Evolutionary conservation across 2,113 vertebrate genomes (phyloP).

Genomic region (Condylura cristata): DNA sequence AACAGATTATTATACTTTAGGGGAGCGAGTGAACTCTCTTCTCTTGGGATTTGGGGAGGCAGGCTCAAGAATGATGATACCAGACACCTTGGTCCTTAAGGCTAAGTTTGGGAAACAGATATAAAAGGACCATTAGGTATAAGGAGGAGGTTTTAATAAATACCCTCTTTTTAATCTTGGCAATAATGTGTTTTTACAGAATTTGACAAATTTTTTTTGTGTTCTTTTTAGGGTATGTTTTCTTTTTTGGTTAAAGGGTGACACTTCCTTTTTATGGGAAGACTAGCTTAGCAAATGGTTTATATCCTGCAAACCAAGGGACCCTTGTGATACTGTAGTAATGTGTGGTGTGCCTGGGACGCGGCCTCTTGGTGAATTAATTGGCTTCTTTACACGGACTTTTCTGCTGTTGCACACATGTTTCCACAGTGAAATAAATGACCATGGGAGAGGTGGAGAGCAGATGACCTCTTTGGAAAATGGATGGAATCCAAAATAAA

Average conservation of each 20-base stretch:
- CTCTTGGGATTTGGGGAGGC: background rate
- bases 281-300: background rate
- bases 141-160: background rate
- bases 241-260: background rate
- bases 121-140: background rate
- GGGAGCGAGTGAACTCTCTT: background rate
- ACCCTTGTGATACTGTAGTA: rapidly evolving
- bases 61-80: background rate
- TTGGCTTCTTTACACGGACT: background rate
- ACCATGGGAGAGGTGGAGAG: background rate
- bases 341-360: background rate
- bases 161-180: background rate
- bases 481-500: slow-evolving; percentile 45
- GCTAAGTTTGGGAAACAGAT: background rate
- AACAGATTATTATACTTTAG: background rate
- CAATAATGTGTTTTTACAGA: background rate
- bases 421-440: background rate
- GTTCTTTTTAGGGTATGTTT: background rate
- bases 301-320: background rate
- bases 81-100: background rate
- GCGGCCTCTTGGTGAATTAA: background rate
- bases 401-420: background rate
- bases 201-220: background rate
- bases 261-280: background rate
- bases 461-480: slow-evolving; percentile 37